Percentiles rank a stretch among this genome's conserved stretches.
phyloP scores from a whole-genome alignment of 2,113 vertebrate species.

The Ailurus styani region DNA sequence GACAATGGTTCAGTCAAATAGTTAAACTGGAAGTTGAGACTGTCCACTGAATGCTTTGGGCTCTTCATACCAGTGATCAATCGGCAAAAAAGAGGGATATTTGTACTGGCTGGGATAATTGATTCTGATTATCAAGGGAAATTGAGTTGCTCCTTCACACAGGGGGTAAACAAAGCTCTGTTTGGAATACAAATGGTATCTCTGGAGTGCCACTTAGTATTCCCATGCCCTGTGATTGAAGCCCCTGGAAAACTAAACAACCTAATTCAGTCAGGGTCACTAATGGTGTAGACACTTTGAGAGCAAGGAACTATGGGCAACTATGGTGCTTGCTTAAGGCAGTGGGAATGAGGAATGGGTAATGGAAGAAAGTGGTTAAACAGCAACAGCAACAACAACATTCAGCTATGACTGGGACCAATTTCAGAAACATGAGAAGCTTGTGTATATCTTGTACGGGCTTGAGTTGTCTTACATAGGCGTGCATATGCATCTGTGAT shows the following conservation, averaged over 20 bases:
- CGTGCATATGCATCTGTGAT: not conserved
- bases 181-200: not conserved
- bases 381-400: not conserved
- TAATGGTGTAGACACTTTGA: not conserved
- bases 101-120: not conserved
- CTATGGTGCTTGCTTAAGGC: not conserved
- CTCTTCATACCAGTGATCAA: not conserved
- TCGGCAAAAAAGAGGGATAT: not conserved
- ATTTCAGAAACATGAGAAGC: not conserved
- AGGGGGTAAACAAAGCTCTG: not conserved
- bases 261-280: not conserved
- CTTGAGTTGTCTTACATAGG: not conserved
- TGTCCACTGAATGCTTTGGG: not conserved
- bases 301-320: not conserved
- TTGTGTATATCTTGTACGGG: not conserved
- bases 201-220: not conserved
- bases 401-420: not conserved
- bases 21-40: not conserved
- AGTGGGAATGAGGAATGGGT: not conserved
- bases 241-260: not conserved
- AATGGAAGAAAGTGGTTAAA: not conserved
- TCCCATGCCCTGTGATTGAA: not conserved
- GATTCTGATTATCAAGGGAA: not conserved
- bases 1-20: not conserved
- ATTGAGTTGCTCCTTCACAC: not conserved